Evolutionary conservation across 2,888 invertebrate genomes (phyloP).

Genomic region (Drosophila niveifrons): DNA sequence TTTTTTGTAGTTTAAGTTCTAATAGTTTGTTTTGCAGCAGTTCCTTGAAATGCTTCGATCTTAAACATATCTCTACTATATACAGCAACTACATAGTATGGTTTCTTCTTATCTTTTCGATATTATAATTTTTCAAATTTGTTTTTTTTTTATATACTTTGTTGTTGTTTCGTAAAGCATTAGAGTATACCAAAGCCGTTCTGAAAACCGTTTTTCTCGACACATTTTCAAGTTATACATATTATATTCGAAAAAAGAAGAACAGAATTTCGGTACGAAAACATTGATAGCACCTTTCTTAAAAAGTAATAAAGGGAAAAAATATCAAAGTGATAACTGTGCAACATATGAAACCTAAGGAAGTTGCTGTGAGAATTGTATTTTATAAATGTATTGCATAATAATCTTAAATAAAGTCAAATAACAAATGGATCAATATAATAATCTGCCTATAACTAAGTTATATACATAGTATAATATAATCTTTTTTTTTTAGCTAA

Average conservation of each 20-base stretch:
- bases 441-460: slow-evolving; percentile 41
- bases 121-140: slow-evolving; percentile 12
- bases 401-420: slow-evolving; percentile 5
- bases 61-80: slow-evolving; percentile 55
- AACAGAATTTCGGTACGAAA: slow-evolving; percentile 45
- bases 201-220: slow-evolving; percentile 64
- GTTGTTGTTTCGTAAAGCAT: slow-evolving; percentile 84
- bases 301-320: slow-evolving; percentile 36
- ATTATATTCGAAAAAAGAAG: slow-evolving; percentile 18
- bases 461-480: slow-evolving; percentile 58
- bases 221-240: slow-evolving; percentile 31
- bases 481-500: slow-evolving; percentile 31
- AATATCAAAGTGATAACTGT: slow-evolving; percentile 30
- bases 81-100: slow-evolving; percentile 63
- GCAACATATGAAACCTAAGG: slow-evolving; percentile 53
- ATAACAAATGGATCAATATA: slow-evolving; percentile 9
- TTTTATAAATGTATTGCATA: slow-evolving; percentile 23
- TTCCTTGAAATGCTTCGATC: slow-evolving; percentile 59
- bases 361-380: slow-evolving; percentile 32
- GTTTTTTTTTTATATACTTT: slow-evolving; percentile 24
- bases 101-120: slow-evolving; percentile 24
- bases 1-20: slow-evolving; percentile 43
- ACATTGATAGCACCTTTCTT: slow-evolving; percentile 74
- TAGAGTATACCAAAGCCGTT: slow-evolving; percentile 86
- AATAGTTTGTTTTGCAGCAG: slow-evolving; percentile 59